Conservation (phyloP, 2,113 vertebrate genomes). For the Cavia porcellus region DNA sequence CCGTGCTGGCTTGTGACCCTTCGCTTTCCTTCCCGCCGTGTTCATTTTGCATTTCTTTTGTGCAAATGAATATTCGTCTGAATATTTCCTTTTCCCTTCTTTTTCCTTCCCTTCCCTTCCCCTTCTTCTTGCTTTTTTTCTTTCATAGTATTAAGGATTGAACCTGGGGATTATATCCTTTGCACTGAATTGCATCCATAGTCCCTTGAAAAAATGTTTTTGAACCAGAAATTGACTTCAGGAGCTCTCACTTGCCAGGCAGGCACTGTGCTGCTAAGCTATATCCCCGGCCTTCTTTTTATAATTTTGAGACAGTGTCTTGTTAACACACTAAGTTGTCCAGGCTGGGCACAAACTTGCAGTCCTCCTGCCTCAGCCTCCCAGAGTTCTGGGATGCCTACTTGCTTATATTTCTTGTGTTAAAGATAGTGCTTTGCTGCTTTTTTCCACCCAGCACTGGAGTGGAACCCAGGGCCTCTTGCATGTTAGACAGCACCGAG, state of each 20-base stretch:
- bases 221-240: too few species aligned
- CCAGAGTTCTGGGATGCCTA: neutral
- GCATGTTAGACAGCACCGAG: neutral
- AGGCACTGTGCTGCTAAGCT: too few species aligned
- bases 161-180: neutral
- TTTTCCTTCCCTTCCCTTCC: too few species aligned
- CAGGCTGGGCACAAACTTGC: neutral
- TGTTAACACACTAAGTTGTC: neutral
- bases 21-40: neutral
- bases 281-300: too few species aligned
- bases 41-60: neutral
- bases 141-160: neutral
- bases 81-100: neutral
- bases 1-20: neutral
- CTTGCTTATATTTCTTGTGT: neutral
- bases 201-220: neutral
- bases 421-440: neutral
- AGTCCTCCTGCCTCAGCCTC: neutral
- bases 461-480: neutral
- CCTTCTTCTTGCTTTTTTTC: neutral
- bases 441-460: fast-evolving
- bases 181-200: neutral
- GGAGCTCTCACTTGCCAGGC: too few species aligned
- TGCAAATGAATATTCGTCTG: neutral
- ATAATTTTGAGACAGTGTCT: neutral